Evolutionary conservation across 2,113 vertebrate species (phyloP).

Genomic region (Octodon degus): DNA sequence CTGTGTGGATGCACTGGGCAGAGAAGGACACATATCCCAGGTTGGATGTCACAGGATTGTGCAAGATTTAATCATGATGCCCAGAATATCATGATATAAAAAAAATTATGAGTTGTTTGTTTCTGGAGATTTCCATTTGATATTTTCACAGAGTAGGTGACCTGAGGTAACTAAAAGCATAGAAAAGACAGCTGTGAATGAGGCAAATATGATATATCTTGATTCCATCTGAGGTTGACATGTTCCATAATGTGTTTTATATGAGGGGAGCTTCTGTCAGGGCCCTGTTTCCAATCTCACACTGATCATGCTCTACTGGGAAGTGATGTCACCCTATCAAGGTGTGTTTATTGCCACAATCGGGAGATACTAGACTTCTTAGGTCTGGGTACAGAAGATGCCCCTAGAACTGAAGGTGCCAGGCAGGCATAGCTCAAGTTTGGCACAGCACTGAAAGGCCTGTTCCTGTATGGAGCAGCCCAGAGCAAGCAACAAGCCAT

Average conservation of each 20-base stretch:
- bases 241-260: not conserved
- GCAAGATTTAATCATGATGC: not conserved
- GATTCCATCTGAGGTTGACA: not conserved
- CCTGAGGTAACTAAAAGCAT: not conserved
- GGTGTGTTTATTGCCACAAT: no score
- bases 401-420: accelerated
- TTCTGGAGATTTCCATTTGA: not conserved
- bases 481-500: accelerated
- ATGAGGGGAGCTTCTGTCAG: no score
- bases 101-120: not conserved
- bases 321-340: not conserved
- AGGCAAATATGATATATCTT: no score
- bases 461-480: not conserved
- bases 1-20: not conserved
- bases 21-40: not conserved
- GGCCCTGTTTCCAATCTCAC: accelerated
- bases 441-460: accelerated
- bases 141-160: not conserved
- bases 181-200: not conserved
- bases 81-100: not conserved
- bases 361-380: not conserved
- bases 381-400: not conserved
- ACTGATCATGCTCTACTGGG: not conserved
- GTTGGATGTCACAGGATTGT: not conserved
- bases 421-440: no score